Evolutionary conservation across 2,113 vertebrate genomes (phyloP), one percentile per base, ranked within the genome.

Genomic region (Malurus elegans): DNA sequence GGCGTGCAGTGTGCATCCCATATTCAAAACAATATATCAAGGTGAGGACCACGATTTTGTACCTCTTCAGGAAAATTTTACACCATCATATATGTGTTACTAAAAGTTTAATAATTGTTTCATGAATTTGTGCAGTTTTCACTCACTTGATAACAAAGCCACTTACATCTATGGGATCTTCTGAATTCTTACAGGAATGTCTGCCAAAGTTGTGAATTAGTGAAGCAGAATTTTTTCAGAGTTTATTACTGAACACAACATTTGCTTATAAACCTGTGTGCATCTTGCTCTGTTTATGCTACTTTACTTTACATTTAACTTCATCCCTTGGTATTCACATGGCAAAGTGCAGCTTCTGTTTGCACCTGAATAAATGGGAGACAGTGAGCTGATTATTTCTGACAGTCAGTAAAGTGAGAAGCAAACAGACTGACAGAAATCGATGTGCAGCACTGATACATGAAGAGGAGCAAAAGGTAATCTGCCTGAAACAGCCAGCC

Each of bases 311-410:
- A 62, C 23, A 74, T 62, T 82, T 36, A 84, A 76, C 65, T 73
- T 62, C 74, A 66, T 80, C 84, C 88, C 86, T 94, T 97, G 94
- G 90, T 69, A 92, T 90, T 95, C 54, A 84, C 62, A 86, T 36
- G 64, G 73, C 86, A 95, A 95, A 97, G 88, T 40, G 72, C 72
- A 85, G 60, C 89, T 90, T 84, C 72, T 57, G 20, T 96, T 96
- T 93, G 79, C 92, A 97, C 96, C 91, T 97, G 96, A 92, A 78
- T 89, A 87, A 96, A 86, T 53, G 80, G 91, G 83, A 96, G 89
- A 81, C 48, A 65, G 65, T 45, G 75, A 92, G 83, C 62, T 97
- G 96, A 97, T 97, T 96, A 93, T 96, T 97, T 96, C 80, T 96
- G 97, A 93, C 97, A 97, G 92, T 57, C 18, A 42, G n/a, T 88